These are phyloP conservation scores for Cyanistes caeruleus DNA, from an alignment of 2,113 vertebrate genomes.

Conservation along the genomic window DNA sequence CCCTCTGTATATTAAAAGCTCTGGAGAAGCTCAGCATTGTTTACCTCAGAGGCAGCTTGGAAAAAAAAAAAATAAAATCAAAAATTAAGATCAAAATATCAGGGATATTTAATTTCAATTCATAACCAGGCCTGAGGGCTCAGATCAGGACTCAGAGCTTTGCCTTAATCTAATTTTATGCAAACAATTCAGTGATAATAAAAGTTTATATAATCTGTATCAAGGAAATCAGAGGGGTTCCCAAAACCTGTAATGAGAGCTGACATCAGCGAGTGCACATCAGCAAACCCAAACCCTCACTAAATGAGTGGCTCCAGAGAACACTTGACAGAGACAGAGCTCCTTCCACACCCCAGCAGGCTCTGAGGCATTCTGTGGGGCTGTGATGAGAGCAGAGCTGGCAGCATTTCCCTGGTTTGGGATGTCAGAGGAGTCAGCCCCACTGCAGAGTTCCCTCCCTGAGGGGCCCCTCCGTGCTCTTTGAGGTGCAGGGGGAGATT, in stretches of 20 bases:
- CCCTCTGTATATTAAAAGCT: background rate
- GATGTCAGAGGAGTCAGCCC: background rate
- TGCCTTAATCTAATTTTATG: conserved; percentile 23
- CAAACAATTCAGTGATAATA: background rate
- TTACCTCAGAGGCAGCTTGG: background rate
- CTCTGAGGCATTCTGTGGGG: background rate
- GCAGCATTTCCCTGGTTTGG: background rate
- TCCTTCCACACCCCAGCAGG: background rate
- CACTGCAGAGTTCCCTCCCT: background rate
- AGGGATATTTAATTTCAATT: background rate
- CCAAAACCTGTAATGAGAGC: background rate
- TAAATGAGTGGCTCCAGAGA: background rate
- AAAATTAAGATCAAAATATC: background rate
- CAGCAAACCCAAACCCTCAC: background rate
- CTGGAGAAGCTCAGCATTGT: background rate
- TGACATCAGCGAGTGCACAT: background rate
- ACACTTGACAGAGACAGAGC: background rate
- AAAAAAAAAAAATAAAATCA: background rate
- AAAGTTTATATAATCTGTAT: background rate
- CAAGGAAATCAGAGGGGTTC: background rate
- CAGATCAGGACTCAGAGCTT: background rate
- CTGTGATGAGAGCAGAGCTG: background rate
- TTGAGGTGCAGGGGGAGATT: background rate
- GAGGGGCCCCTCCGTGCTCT: accelerated
- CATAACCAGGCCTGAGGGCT: background rate